A percentile compares a stretch with the other conserved stretches of the same genome.
phyloP scores from a whole-genome alignment of 2,888 invertebrate genomes.

The Agrochola lota region DNA sequence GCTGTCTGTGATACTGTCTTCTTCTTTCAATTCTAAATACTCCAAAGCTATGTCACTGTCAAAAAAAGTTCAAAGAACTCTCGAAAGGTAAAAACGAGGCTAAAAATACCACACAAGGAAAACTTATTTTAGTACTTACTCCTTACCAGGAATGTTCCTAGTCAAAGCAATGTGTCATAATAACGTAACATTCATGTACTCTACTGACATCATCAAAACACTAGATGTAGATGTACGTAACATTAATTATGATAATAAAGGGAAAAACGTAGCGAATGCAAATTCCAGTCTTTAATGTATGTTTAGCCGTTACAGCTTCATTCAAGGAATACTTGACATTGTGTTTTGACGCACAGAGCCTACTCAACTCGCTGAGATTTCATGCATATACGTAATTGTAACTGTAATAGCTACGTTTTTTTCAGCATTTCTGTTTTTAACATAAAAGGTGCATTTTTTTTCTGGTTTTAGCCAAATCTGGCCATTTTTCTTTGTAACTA shows the following conservation, averaged over 20 bases:
- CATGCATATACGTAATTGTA: conserved; percentile 33
- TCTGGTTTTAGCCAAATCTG: neutral
- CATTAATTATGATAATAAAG: conserved; percentile 53
- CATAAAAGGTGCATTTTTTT: neutral
- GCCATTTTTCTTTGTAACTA: neutral
- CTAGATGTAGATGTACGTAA: conserved; percentile 28
- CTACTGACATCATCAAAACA: conserved; percentile 43
- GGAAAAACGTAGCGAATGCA: conserved; percentile 35
- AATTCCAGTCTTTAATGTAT: conserved; percentile 44
- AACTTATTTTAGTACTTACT: conserved; percentile 27
- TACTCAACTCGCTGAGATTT: conserved; percentile 35
- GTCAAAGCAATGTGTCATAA: conserved; percentile 54
- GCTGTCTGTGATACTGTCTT: neutral
- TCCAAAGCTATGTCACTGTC: neutral
- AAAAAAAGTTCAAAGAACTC: conserved; percentile 29
- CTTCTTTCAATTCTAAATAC: neutral
- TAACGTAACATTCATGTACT: conserved; percentile 25
- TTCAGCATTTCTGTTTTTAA: neutral
- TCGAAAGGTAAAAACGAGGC: conserved; percentile 1
- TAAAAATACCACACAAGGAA: conserved; percentile 41
- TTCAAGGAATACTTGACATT: conserved; percentile 47
- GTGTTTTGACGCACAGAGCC: conserved; percentile 37
- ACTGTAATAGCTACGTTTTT: neutral
- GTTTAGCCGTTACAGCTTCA: conserved; percentile 38
- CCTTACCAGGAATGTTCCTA: conserved; percentile 41